Conservation (phyloP, 1,140 invertebrate species). For the Sitobion miscanthi region DNA sequence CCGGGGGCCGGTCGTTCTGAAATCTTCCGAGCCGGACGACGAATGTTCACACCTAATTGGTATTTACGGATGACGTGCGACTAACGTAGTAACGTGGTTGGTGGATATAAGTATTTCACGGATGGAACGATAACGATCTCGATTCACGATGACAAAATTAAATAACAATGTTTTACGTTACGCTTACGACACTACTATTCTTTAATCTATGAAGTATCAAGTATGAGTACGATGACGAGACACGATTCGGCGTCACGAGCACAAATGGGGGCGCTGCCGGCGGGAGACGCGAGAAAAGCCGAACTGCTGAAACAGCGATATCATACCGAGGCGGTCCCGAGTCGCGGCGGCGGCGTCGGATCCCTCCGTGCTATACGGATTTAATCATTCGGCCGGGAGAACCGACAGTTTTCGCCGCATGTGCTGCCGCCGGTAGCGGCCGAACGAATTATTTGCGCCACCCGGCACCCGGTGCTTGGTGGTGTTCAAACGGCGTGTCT, state of each 20-base stretch:
- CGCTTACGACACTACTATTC: not conserved
- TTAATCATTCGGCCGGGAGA: not conserved
- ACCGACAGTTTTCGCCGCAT: not conserved
- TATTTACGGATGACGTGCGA: not conserved
- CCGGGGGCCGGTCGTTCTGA: not conserved
- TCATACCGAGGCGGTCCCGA: not conserved
- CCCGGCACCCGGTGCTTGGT: not conserved
- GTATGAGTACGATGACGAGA: not conserved
- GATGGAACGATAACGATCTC: not conserved
- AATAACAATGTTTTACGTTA: no score
- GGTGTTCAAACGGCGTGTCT: not conserved
- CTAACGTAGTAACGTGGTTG: no score
- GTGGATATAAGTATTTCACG: no score
- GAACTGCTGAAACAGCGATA: not conserved
- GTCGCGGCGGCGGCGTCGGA: not conserved
- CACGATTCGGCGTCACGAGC: not conserved
- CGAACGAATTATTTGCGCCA: constrained; percentile 38
- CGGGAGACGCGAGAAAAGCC: not conserved
- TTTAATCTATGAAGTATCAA: no score
- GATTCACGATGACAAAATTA: not conserved
- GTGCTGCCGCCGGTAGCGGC: constrained; percentile 41
- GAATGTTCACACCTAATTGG: no score
- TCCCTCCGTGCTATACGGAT: constrained; percentile 24
- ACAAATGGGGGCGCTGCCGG: not conserved
- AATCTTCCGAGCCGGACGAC: no score